A percentile compares a stretch with the other conserved stretches of the same genome.
Evolutionary conservation across 2,113 vertebrate genomes (phyloP).

Genomic region (Corythoichthys haematopterus): DNA sequence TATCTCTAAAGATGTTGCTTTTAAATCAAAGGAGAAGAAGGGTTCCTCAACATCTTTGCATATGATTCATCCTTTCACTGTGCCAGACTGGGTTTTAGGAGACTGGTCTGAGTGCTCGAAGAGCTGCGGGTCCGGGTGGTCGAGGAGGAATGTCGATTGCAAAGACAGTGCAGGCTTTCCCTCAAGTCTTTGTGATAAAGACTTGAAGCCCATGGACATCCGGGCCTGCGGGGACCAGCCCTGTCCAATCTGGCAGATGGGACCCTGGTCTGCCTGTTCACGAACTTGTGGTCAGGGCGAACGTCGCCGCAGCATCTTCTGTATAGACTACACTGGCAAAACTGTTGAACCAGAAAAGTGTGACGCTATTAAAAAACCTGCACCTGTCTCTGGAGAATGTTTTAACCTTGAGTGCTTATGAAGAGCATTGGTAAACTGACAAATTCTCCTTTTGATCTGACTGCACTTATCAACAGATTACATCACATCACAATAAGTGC

Average conservation of each 20-base stretch:
- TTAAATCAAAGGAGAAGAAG: constrained; percentile 74
- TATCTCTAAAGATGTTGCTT: constrained; percentile 80
- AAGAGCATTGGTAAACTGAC: constrained; percentile 37
- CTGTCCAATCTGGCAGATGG: constrained; percentile 83
- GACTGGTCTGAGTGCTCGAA: constrained; percentile 93
- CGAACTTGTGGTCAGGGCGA: constrained; percentile 75
- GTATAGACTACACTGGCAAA: constrained; percentile 75
- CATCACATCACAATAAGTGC: constrained; percentile 26
- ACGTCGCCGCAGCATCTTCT: constrained; percentile 73
- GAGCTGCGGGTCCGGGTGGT: constrained; percentile 88
- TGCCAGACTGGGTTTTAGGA: constrained; percentile 81
- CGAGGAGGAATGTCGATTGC: constrained; percentile 84
- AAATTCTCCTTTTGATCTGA: constrained; percentile 29
- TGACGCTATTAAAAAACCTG: constrained; percentile 63
- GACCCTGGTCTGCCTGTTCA: constrained; percentile 81
- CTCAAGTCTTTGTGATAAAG: constrained; percentile 76
- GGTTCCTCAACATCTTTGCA: constrained; percentile 68
- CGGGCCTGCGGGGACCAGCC: constrained; percentile 81
- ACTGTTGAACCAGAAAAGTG: constrained; percentile 71
- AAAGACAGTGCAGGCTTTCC: constrained; percentile 72
- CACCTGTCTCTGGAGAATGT: constrained; percentile 56
- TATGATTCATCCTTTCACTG: constrained; percentile 74
- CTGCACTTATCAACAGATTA: constrained; percentile 31
- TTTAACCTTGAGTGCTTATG: constrained; percentile 74
- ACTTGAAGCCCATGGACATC: constrained; percentile 81